Conservation (phyloP, 2,888 invertebrate species). For the Ectobius pallidus region DNA sequence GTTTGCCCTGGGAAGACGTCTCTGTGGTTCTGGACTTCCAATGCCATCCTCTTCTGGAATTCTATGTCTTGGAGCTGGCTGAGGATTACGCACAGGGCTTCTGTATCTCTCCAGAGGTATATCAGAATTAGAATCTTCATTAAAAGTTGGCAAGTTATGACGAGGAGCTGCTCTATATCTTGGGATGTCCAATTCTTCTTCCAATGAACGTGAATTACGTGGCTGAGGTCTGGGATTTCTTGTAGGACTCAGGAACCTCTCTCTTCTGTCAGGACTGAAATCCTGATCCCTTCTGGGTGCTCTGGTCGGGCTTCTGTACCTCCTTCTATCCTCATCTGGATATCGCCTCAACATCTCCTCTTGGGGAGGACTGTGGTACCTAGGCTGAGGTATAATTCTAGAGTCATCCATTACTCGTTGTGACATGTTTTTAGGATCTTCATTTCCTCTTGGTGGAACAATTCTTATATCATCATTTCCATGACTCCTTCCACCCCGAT, state of each 20-base stretch:
- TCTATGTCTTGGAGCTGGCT: slow-evolving; percentile 8
- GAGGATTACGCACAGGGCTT: slow-evolving; percentile 6
- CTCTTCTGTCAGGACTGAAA: slow-evolving; percentile 12
- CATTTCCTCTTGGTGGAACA: too few relatives aligned
- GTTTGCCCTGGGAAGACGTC: neutral
- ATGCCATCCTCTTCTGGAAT: neutral
- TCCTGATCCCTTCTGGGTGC: neutral
- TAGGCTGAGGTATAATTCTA: neutral
- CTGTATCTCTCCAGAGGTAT: slow-evolving; percentile 17
- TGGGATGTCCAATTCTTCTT: neutral
- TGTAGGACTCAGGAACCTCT: slow-evolving; percentile 31
- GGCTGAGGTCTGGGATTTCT: slow-evolving; percentile 21
- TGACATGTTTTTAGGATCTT: too few relatives aligned
- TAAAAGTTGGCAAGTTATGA: neutral
- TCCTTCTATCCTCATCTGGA: neutral
- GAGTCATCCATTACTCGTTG: neutral
- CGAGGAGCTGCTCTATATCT: neutral
- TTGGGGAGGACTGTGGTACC: neutral
- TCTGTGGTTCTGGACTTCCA: slow-evolving; percentile 26
- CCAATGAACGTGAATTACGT: neutral
- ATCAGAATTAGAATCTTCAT: slow-evolving; percentile 11
- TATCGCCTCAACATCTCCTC: neutral
- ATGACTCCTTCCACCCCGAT: slow-evolving; percentile 10
- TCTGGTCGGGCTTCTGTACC: neutral
- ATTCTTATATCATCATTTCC: neutral